These are phyloP conservation scores for Dolichopus griseipennis DNA, from an alignment of 2,888 invertebrate genomes.

Conservation along the genomic window DNA sequence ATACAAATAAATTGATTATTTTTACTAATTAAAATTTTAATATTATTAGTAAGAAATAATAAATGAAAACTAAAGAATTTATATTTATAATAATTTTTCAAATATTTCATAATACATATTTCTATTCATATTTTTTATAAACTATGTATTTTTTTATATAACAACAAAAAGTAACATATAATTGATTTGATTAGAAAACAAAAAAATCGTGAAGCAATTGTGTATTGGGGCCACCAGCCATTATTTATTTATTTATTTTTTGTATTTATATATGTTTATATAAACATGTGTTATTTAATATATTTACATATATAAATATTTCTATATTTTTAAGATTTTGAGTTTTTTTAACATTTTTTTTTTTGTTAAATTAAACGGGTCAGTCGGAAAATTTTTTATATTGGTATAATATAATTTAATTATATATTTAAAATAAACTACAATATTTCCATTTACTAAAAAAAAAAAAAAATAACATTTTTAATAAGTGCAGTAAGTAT, in stretches of 20 bases:
- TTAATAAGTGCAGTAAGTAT: no score
- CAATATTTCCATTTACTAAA: neutral
- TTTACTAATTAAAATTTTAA: no score
- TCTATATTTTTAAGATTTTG: neutral
- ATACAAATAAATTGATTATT: no score
- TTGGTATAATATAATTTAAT: neutral
- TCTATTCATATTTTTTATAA: no score
- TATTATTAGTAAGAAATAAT: no score
- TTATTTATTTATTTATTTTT: neutral
- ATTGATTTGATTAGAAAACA: neutral
- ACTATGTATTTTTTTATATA: neutral
- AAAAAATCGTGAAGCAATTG: conserved; percentile 44
- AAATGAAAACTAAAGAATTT: no score
- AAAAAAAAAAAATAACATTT: no score
- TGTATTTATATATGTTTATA: neutral
- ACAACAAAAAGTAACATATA: neutral
- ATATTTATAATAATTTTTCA: no score
- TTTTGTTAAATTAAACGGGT: neutral
- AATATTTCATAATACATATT: no score
- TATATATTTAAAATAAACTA: neutral
- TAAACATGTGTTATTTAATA: neutral
- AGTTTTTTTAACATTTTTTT: neutral
- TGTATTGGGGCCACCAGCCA: conserved; percentile 43
- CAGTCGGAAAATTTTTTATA: neutral
- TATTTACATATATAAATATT: neutral